These are phyloP conservation scores for Dendrocincla tyrannina DNA, from an alignment of 2,797 vertebrate genomes.

Conservation along the genomic window DNA sequence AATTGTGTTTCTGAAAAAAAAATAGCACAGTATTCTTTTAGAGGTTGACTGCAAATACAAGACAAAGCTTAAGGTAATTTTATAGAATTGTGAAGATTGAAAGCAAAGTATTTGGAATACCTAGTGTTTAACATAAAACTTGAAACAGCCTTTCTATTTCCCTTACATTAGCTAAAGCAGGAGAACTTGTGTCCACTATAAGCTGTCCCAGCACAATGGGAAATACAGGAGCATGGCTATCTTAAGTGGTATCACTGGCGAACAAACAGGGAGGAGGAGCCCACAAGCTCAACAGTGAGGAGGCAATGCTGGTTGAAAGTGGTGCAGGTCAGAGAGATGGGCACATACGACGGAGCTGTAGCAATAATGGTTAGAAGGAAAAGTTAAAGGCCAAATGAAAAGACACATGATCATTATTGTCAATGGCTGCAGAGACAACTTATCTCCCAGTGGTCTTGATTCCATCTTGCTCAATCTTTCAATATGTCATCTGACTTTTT, in stretches of 20 bases:
- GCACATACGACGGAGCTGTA: accelerated
- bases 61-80: neutral
- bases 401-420: accelerated
- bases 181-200: neutral
- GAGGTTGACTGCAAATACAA: neutral
- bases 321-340: accelerated
- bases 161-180: neutral
- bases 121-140: neutral
- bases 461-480: neutral
- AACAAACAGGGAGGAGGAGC: neutral
- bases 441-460: neutral
- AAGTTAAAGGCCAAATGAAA: neutral
- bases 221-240: neutral
- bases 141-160: neutral
- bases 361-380: neutral
- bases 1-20: neutral
- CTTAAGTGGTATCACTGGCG: neutral
- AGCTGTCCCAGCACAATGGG: neutral
- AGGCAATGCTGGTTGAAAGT: neutral
- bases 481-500: neutral
- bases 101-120: neutral
- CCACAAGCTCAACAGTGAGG: neutral
- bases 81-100: neutral
- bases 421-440: neutral
- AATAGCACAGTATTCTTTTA: neutral